Base-by-base conservation (phyloP, 1,140 invertebrate genomes). In the Drosophila ananassae region DNA sequence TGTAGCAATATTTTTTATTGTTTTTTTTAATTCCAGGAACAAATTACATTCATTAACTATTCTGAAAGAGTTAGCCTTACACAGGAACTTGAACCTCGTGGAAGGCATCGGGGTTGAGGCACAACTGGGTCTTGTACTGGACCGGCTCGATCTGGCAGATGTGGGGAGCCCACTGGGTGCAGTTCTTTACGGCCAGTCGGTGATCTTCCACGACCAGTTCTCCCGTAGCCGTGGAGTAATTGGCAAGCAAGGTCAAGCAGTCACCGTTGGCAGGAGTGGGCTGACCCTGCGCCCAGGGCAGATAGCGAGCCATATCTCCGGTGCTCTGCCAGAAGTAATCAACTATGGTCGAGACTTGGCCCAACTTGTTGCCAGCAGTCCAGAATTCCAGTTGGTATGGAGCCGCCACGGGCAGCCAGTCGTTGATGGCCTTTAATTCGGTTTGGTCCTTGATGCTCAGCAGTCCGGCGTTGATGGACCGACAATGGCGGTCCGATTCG, bases 261-360 rank as follows among this genome's bases (percentile, higher is more conserved):
- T 78, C 74, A 1, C 79, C 79, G 10, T 7, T 52, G 39, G 30
- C 13, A 0, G 44, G 6, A 3, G 25, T 51, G 3, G 79, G 79
- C 22, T 82, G 37, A 2, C 56, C 71, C 1, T 32, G 0, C 1
- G 41, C 50, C 79, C 79, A 82, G 46, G 74, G 68, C 10, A 83
- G 34, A 25, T 63, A 82, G 0, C 2, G 0, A 0, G 69, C 75
- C 56, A 25, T 32, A 2, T 63, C 48, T 0, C 74, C 79, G 0
- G 79, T 75, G 37, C 57, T 71, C 56, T 82, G 74, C 79, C 79
- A 82, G 25, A 7, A 82, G 24, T 83, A 82, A 8, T 50, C n/a
- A 10, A 21, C 21, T 1, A 41, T 8, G 2, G 22, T 32, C 21
- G 44, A 41, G 12, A 28, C 21, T 10, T 73, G 17, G 4, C 79